Conservation (phyloP, 2,888 invertebrate species). For the Asteroscopus sphinx region DNA sequence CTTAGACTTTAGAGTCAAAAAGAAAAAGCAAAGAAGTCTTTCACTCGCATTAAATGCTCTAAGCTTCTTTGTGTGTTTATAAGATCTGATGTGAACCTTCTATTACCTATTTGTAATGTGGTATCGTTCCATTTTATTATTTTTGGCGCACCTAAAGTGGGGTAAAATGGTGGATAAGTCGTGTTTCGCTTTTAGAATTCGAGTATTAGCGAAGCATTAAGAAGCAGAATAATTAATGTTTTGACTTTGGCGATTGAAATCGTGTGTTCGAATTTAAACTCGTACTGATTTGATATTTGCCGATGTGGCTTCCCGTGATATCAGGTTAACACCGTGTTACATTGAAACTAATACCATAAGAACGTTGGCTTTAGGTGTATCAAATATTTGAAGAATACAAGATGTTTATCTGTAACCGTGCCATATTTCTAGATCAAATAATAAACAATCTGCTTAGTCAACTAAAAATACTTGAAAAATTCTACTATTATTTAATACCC, state of each 20-base stretch:
- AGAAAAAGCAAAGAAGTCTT: no score
- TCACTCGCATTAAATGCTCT: no score
- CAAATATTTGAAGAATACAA: no score
- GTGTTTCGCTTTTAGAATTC: conserved; percentile 55
- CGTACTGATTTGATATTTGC: conserved; percentile 2
- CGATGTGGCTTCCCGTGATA: conserved; percentile 1
- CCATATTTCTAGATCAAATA: no score
- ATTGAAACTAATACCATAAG: no score
- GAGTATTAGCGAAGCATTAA: conserved; percentile 49
- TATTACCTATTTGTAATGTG: background rate
- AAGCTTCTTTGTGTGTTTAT: no score
- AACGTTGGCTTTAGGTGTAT: no score
- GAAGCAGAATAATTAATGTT: conserved; percentile 31
- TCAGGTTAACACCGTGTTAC: background rate
- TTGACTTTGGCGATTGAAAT: conserved; percentile 41
- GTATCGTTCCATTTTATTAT: conserved; percentile 37
- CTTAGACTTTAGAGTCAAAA: no score
- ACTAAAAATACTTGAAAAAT: no score
- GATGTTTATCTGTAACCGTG: no score
- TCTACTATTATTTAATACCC: no score
- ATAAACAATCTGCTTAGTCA: no score
- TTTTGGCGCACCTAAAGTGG: conserved; percentile 51
- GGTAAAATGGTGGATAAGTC: conserved; percentile 45
- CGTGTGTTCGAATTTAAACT: conserved; percentile 29
- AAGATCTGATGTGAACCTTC: conserved; percentile 36